Evolutionary conservation across 1,140 invertebrate genomes (phyloP).

Genomic region (Sycobia sp.): DNA sequence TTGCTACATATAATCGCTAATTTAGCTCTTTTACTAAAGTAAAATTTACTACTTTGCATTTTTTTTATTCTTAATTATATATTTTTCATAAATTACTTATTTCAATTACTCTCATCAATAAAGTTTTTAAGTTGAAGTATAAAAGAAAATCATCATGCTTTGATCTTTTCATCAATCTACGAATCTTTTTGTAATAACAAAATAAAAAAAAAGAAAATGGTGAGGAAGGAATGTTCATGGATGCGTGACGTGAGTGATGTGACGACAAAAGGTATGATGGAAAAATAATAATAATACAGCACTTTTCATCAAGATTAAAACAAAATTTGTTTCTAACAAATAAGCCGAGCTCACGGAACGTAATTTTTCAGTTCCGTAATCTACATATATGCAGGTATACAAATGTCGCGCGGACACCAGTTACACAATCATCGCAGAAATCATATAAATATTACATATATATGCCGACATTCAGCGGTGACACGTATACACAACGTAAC

Average conservation of each 20-base stretch:
- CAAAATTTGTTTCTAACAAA: conserved; percentile 61
- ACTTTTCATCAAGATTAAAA: conserved; percentile 49
- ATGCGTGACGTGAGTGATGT: no score
- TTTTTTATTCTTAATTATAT: no score
- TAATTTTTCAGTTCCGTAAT: conserved; percentile 53
- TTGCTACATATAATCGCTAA: no score
- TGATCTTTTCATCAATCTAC: no score
- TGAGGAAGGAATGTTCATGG: background rate
- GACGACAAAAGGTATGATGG: conserved; percentile 26
- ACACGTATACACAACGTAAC: conserved; percentile 31
- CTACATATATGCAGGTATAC: conserved; percentile 18
- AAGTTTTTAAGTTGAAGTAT: no score
- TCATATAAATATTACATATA: conserved; percentile 12
- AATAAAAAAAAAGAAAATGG: no score
- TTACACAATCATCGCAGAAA: conserved; percentile 17
- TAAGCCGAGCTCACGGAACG: conserved; percentile 56
- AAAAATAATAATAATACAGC: conserved; percentile 42
- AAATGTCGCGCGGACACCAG: conserved; percentile 9
- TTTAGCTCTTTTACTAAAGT: no score
- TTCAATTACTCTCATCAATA: no score
- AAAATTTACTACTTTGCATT: no score
- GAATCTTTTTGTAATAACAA: no score
- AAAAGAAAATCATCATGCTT: no score
- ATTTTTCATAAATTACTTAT: no score
- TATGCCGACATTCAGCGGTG: background rate